phyloP scores from a whole-genome alignment of 2,888 invertebrate genomes.

The Cryptophagus acutangulus region DNA sequence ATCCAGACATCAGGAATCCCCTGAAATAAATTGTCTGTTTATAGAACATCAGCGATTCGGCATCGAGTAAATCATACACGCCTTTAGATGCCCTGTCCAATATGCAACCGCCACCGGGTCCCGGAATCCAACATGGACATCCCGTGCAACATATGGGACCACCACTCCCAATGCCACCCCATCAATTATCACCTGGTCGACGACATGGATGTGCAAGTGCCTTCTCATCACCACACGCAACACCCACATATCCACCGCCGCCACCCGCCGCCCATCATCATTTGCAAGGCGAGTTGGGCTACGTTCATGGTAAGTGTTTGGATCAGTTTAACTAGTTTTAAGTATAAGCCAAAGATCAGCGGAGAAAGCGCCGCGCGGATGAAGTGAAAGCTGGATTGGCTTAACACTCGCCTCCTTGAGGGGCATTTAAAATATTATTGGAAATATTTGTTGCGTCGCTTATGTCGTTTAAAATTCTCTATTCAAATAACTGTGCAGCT shows the following conservation, averaged over 20 bases:
- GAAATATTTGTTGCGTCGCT: no score
- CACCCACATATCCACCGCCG: conserved; percentile 41
- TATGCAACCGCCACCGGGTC: conserved; percentile 77
- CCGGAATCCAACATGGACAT: conserved; percentile 39
- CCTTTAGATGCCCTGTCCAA: conserved; percentile 78
- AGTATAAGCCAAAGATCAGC: no score
- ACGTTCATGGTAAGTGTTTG: conserved; percentile 47
- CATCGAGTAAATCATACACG: conserved; percentile 64
- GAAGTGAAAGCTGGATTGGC: no score
- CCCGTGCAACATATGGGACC: conserved; percentile 38
- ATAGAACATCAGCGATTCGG: conserved; percentile 27
- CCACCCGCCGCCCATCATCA: conserved; percentile 44
- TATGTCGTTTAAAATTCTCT: no score
- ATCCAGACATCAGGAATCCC: no score
- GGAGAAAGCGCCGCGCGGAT: no score
- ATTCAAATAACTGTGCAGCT: no score
- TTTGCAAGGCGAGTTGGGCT: conserved; percentile 39
- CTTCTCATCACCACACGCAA: conserved; percentile 54
- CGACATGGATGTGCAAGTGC: conserved; percentile 59
- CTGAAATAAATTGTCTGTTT: no score
- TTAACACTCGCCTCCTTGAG: no score
- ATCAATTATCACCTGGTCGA: conserved; percentile 43
- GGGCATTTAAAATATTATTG: no score
- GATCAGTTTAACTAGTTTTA: no score
- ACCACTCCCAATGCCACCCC: conserved; percentile 48